Percentiles rank a stretch among this genome's conserved stretches.
Conservation (phyloP, 2,888 invertebrate species). For the Empis livida region DNA sequence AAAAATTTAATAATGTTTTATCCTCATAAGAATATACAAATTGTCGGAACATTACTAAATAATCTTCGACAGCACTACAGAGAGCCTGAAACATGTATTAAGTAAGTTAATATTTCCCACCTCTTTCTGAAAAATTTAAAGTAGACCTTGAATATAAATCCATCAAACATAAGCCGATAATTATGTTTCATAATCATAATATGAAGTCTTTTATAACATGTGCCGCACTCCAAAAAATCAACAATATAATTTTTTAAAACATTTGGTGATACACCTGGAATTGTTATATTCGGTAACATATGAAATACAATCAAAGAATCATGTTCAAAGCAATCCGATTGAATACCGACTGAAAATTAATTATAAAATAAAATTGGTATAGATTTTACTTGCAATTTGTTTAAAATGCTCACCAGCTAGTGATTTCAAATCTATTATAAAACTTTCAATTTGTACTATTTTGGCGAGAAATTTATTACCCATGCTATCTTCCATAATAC, state of each 20-base stretch:
- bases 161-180: constrained; percentile 23
- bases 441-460: constrained; percentile 12
- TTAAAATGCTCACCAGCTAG: constrained; percentile 17
- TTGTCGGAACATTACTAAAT: constrained; percentile 44
- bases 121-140: too few relatives aligned
- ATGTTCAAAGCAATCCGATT: constrained; percentile 42
- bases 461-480: constrained; percentile 15
- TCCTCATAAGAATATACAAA: constrained; percentile 23
- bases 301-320: constrained; percentile 36
- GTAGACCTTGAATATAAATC: constrained; percentile 28
- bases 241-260: constrained; percentile 32
- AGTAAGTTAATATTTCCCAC: not conserved
- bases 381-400: not conserved
- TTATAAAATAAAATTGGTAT: not conserved
- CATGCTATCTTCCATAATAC: constrained; percentile 13
- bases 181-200: constrained; percentile 21
- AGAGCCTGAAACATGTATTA: constrained; percentile 38
- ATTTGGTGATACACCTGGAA: constrained; percentile 39
- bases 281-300: constrained; percentile 36
- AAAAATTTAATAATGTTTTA: constrained; percentile 20
- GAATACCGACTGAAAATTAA: constrained; percentile 39
- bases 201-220: constrained; percentile 26
- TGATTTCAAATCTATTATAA: constrained; percentile 25
- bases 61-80: constrained; percentile 46
- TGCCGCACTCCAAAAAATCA: constrained; percentile 30